Base-by-base conservation (phyloP, 2,797 vertebrate species). In the Capromys pilorides region DNA sequence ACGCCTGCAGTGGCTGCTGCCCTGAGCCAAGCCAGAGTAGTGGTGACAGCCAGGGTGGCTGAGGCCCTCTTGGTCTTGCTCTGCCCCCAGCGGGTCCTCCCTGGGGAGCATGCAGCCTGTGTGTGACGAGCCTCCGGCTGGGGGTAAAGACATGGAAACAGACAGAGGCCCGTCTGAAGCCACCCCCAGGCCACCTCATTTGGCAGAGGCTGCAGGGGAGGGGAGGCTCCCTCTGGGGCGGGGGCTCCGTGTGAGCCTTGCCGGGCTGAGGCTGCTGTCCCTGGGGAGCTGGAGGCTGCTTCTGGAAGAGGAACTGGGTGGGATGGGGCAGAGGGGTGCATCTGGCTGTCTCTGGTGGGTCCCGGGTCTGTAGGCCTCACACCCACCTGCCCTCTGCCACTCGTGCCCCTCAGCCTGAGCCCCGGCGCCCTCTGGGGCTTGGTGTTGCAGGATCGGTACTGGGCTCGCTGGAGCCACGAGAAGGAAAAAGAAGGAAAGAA, bases 161-260 rank as follows among this genome's bases (percentile, higher is more conserved):
- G 39, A n/a, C 3, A 3, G 41, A 41, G 80, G 21, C 6, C 39
- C 24, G 45, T 45, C 6, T 21, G 13, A 28, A 0, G 10, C 4
- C 4, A 1, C 18, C 0, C 49, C 24, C 24, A 1, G 7, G 0
- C 11, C 2, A 1, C 13, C 8, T 33, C 0, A 0, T 9, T 67
- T 57, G 5, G 10, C 13, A 14, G 62, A 61, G 16, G 64, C 73
- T 1, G 33, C 45, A 66, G 31, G 18, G 41, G 18, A 18, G 39
- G 0, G 59, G 18, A 4, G 6, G 9, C 16, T n/a, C 75, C 11
- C 0, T 2, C 10, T 61, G 11, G 9, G 66, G 36, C 21, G 36
- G 0, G 28, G 4, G 8, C 7, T 62, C 16, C 2, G 8, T 45
- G 57, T 54, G 28, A 54, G 64, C 18, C 36, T 57, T 6, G 13